These are phyloP conservation scores for Lophochroa leadbeateri DNA, from an alignment of 2,113 vertebrate species.

Conservation along the genomic window DNA sequence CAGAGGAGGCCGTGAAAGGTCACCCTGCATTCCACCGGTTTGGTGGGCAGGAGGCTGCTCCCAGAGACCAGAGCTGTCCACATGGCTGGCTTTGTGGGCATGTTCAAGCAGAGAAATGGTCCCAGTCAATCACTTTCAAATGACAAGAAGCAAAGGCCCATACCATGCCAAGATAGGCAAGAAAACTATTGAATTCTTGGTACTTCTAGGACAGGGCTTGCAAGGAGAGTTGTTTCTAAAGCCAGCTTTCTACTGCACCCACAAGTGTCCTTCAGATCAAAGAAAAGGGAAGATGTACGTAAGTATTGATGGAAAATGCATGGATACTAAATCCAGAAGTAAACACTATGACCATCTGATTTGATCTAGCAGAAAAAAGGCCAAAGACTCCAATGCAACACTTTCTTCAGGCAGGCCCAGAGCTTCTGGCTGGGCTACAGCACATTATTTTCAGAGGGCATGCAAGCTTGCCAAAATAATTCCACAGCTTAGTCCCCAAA, in stretches of 20 bases:
- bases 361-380: not conserved
- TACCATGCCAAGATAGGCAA: not conserved
- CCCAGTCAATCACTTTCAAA: not conserved
- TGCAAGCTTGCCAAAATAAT: not conserved
- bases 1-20: not conserved
- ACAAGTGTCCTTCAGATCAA: not conserved
- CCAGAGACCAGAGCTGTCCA: not conserved
- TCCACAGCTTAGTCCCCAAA: not conserved
- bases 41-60: not conserved
- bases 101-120: not conserved
- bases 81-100: not conserved
- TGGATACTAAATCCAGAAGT: not conserved
- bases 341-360: not conserved
- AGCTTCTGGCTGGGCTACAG: not conserved
- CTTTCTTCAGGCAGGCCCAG: not conserved
- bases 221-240: not conserved
- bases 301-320: not conserved
- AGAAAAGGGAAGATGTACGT: not conserved
- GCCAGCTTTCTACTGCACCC: not conserved
- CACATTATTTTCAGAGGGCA: not conserved
- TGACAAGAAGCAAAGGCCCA: not conserved
- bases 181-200: not conserved
- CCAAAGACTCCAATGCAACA: not conserved
- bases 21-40: rapidly evolving
- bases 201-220: not conserved